Percentiles rank a stretch among this genome's conserved stretches.
These are phyloP conservation scores for Chaetodon auriga DNA, from an alignment of 2,113 vertebrate genomes.

Conservation along the genomic window DNA sequence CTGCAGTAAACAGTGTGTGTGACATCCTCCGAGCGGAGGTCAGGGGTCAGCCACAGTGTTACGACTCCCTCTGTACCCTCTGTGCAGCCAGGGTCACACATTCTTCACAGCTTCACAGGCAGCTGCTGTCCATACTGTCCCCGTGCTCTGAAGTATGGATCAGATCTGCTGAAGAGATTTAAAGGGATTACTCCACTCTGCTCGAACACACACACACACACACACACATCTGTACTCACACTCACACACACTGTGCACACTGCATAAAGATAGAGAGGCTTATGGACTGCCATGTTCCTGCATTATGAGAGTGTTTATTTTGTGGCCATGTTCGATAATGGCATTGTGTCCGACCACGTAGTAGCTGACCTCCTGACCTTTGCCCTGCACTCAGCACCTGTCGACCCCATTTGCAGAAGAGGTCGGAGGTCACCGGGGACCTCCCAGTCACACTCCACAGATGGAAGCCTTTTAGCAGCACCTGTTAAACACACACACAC, in stretches of 20 bases:
- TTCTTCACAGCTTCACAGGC: conserved; percentile 53
- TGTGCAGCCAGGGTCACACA: conserved; percentile 47
- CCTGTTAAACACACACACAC: conserved; percentile 65
- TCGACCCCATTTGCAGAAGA: conserved; percentile 38
- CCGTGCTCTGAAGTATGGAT: conserved; percentile 54
- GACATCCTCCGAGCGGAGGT: conserved; percentile 48
- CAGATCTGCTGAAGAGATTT: conserved; percentile 70
- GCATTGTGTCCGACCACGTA: conserved; percentile 15
- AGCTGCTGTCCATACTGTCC: conserved; percentile 69
- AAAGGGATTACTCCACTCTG: conserved; percentile 59
- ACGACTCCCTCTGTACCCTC: conserved; percentile 35
- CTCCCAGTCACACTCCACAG: conserved; percentile 27
- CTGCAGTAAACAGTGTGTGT: conserved; percentile 35
- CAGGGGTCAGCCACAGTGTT: conserved; percentile 55
- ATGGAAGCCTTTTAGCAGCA: conserved; percentile 57
- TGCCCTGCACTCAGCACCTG: conserved; percentile 57
- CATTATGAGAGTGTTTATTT: conserved; percentile 8
- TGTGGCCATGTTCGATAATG: conserved; percentile 9
- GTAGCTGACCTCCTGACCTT: conserved; percentile 52
- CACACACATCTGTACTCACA: conserved; percentile 7
- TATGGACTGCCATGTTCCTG: not conserved
- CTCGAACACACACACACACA: conserved; percentile 5
- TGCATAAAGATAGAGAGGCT: conserved; percentile 11
- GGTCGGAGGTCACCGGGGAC: conserved; percentile 56
- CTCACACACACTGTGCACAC: not conserved